These are phyloP conservation scores for Aelia acuminata DNA, from an alignment of 2,888 invertebrate genomes.

Conservation along the genomic window DNA sequence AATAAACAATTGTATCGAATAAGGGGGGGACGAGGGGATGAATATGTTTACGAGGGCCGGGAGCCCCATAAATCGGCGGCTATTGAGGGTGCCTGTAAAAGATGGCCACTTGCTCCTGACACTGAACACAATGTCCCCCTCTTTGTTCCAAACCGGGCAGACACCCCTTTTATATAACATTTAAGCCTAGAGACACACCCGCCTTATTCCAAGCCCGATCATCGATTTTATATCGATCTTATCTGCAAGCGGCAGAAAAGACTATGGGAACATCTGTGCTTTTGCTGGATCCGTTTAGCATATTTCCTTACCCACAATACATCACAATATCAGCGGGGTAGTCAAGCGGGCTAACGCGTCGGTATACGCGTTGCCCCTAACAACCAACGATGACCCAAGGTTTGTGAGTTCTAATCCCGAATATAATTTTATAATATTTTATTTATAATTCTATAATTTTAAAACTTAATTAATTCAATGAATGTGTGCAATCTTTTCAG, in stretches of 20 bases:
- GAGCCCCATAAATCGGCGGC: constrained; percentile 38
- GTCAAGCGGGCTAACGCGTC: too few relatives aligned
- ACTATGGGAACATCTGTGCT: background rate
- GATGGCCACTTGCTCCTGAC: constrained; percentile 56
- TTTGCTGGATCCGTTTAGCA: background rate
- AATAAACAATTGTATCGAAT: constrained; percentile 39
- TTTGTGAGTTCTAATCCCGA: too few relatives aligned
- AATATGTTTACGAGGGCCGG: constrained; percentile 53
- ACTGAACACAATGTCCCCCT: constrained; percentile 57
- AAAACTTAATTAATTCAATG: too few relatives aligned
- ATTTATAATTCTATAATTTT: too few relatives aligned
- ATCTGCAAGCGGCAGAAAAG: background rate
- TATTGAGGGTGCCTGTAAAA: constrained; percentile 54
- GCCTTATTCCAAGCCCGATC: background rate
- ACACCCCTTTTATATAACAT: constrained; percentile 52
- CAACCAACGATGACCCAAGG: too few relatives aligned
- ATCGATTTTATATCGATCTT: constrained; percentile 18
- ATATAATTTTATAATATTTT: too few relatives aligned
- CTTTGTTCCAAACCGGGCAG: constrained; percentile 37
- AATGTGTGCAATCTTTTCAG: too few relatives aligned
- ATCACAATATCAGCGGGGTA: background rate
- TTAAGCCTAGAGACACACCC: constrained; percentile 45
- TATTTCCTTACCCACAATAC: background rate
- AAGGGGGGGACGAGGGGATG: constrained; percentile 30
- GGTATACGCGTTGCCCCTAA: too few relatives aligned